phyloP scores from a whole-genome alignment of 2,797 vertebrate genomes.

The Neoniphon sammara region DNA sequence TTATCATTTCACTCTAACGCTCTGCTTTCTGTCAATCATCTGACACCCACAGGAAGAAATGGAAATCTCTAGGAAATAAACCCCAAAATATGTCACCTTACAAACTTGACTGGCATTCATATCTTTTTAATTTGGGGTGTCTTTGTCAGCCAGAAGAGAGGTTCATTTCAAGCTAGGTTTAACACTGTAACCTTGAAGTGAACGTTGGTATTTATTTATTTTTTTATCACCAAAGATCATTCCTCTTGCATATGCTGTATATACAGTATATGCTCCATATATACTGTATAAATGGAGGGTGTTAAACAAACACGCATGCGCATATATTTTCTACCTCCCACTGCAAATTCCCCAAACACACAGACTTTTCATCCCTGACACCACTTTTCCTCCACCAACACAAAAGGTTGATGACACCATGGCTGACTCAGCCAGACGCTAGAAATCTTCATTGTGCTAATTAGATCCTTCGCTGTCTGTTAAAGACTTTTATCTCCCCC shows the following conservation, averaged over 20 bases:
- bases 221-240: too few species aligned
- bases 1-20: constrained; percentile 52
- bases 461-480: constrained; percentile 76
- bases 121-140: not conserved
- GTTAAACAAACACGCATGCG: constrained; percentile 15
- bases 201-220: too few species aligned
- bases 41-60: constrained; percentile 23
- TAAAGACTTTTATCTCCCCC: constrained; percentile 75
- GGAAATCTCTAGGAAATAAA: constrained; percentile 42
- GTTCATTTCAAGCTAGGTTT: not conserved
- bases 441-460: constrained; percentile 78
- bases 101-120: constrained; percentile 24
- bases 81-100: constrained; percentile 38
- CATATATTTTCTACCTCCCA: constrained; percentile 45
- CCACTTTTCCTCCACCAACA: constrained; percentile 50
- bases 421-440: constrained; percentile 77
- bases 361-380: constrained; percentile 35
- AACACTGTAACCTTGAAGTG: not conserved
- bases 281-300: constrained; percentile 28
- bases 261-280: constrained; percentile 27
- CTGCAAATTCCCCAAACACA: constrained; percentile 45
- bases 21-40: constrained; percentile 55
- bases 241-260: not conserved
- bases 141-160: not conserved
- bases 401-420: constrained; percentile 70